phyloP scores from a whole-genome alignment of 2,888 invertebrate genomes.

The Drosophila recens region DNA sequence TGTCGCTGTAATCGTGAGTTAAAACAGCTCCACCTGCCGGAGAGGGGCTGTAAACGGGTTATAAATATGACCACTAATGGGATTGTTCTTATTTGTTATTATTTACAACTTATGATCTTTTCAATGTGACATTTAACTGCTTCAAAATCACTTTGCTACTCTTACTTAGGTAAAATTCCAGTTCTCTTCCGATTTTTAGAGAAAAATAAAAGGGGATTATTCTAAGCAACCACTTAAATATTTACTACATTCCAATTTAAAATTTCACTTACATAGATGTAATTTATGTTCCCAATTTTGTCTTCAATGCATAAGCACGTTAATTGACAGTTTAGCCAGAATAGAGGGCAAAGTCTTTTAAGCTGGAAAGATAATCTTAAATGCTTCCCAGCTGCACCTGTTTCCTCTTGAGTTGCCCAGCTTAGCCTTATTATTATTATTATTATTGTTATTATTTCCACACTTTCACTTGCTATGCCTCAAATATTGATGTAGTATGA shows the following conservation, averaged over 20 bases:
- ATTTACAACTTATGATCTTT: slow-evolving; percentile 2
- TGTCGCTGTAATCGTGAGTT: slow-evolving; percentile 38
- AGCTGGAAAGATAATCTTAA: slow-evolving; percentile 3
- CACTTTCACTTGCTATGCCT: slow-evolving; percentile 79
- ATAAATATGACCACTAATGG: slow-evolving; percentile 27
- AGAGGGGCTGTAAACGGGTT: slow-evolving; percentile 26
- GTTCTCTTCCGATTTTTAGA: neutral
- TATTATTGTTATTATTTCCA: slow-evolving; percentile 55
- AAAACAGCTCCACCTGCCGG: slow-evolving; percentile 32
- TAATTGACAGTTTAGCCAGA: slow-evolving; percentile 7
- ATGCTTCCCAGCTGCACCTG: neutral
- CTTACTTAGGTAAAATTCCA: neutral
- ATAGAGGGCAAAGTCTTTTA: neutral
- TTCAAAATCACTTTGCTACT: neutral
- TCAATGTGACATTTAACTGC: slow-evolving; percentile 10
- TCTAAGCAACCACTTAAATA: neutral
- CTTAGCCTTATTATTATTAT: slow-evolving; percentile 17
- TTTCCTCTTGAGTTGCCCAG: slow-evolving; percentile 5
- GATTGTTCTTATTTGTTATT: slow-evolving; percentile 33
- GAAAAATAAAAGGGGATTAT: neutral
- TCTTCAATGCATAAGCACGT: neutral
- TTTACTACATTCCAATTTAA: neutral
- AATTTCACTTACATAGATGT: neutral
- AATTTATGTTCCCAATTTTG: neutral
- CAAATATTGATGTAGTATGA: slow-evolving; percentile 43